These are phyloP conservation scores for Andrena marginata DNA, from an alignment of 2,888 invertebrate species.

Conservation along the genomic window DNA sequence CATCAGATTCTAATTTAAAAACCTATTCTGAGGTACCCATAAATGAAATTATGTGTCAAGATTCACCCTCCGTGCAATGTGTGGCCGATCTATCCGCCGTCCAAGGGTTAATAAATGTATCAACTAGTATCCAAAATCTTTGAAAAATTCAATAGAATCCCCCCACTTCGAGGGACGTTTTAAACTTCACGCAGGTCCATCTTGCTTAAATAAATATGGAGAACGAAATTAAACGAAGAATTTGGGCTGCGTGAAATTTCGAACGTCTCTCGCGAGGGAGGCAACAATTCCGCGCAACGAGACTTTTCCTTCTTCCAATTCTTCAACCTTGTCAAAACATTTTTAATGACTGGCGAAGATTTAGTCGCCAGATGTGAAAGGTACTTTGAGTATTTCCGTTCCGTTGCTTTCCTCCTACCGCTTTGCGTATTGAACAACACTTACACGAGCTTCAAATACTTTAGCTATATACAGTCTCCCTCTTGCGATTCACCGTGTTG, in stretches of 20 bases:
- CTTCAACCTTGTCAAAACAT: no score
- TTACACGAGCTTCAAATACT: conserved; percentile 44
- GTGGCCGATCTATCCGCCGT: no score
- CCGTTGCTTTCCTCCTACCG: conserved; percentile 33
- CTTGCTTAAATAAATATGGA: neutral
- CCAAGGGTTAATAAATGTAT: no score
- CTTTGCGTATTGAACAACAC: conserved; percentile 14
- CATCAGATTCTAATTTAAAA: no score
- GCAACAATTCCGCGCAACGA: neutral
- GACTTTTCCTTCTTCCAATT: no score
- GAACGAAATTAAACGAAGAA: no score
- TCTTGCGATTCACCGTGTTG: conserved; percentile 31
- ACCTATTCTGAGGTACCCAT: no score
- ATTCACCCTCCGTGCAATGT: no score
- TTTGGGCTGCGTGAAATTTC: neutral
- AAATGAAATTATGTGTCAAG: no score
- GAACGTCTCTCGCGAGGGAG: neutral
- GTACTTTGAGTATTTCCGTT: conserved; percentile 46
- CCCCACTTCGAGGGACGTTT: neutral
- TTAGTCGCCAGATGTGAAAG: conserved; percentile 23
- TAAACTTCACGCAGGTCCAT: neutral
- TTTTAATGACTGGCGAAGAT: neutral
- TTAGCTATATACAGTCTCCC: conserved; percentile 45
- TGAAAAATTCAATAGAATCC: neutral
- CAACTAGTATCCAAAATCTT: neutral